These are phyloP conservation scores for Cybosia mesomella DNA, from an alignment of 2,888 invertebrate species.

Conservation along the genomic window DNA sequence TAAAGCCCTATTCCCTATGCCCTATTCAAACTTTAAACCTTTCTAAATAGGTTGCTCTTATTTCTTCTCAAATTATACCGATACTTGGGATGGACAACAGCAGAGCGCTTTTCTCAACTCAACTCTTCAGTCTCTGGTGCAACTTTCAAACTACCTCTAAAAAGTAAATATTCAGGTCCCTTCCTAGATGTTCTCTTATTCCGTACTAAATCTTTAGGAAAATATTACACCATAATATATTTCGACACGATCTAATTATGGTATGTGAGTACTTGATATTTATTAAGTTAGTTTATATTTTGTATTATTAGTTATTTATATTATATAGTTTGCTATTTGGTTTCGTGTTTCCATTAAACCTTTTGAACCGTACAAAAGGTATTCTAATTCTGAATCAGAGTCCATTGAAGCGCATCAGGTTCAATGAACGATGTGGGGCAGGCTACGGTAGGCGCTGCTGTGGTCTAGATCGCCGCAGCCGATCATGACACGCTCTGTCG, in stretches of 20 bases:
- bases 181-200: too few species aligned
- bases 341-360: background rate
- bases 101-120: too few species aligned
- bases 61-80: background rate
- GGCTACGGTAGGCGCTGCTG: slow-evolving; percentile 51
- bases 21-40: background rate
- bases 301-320: background rate
- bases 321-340: background rate
- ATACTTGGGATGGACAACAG: too few species aligned
- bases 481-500: slow-evolving; percentile 73
- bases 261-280: background rate
- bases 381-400: slow-evolving; percentile 41
- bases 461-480: slow-evolving; percentile 63
- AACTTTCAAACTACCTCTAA: too few species aligned
- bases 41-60: background rate
- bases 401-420: slow-evolving; percentile 53
- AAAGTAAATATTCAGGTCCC: too few species aligned
- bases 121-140: too few species aligned
- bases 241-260: background rate
- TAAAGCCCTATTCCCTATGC: background rate
- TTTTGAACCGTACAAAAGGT: background rate
- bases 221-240: background rate
- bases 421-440: slow-evolving; percentile 55
- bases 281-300: too few species aligned
- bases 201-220: too few species aligned